Evolutionary conservation across 2,888 invertebrate species (phyloP).

Genomic region (Linnaemya tessellans): DNA sequence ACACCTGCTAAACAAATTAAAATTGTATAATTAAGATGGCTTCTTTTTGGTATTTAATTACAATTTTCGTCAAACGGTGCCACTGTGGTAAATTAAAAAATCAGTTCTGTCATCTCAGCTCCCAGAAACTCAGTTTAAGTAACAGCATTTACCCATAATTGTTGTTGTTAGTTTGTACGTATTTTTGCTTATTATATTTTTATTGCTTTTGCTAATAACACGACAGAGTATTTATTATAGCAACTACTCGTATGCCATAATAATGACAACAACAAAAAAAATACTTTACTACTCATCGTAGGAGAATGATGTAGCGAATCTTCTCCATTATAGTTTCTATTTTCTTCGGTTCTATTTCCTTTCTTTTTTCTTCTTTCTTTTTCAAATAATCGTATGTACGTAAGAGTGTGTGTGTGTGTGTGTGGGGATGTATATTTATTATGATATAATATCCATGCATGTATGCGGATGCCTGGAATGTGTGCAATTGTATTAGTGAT

Average conservation of each 20-base stretch:
- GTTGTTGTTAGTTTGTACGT: constrained; percentile 1
- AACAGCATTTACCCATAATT: constrained; percentile 12
- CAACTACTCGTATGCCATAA: constrained; percentile 31
- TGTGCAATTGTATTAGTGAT: constrained; percentile 17
- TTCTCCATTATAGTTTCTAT: constrained; percentile 15
- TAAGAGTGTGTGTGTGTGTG: too few relatives aligned
- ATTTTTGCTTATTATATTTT: too few relatives aligned
- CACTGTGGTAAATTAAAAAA: background rate
- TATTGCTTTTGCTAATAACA: background rate
- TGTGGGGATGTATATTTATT: background rate
- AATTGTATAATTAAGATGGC: background rate
- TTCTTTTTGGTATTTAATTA: background rate
- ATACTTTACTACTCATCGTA: constrained; percentile 14
- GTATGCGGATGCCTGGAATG: background rate
- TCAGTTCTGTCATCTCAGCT: background rate
- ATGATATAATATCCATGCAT: constrained; percentile 38
- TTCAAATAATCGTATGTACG: background rate
- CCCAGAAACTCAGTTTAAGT: constrained; percentile 27
- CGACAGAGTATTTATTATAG: constrained; percentile 42
- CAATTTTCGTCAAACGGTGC: background rate
- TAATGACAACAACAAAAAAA: constrained; percentile 12
- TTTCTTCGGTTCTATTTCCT: constrained; percentile 6
- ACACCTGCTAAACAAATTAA: too few relatives aligned
- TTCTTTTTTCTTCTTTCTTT: constrained; percentile 6
- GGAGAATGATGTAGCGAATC: constrained; percentile 25